Base-by-base conservation (phyloP, 2,888 invertebrate species). In the Noctuana brunneofusca region DNA sequence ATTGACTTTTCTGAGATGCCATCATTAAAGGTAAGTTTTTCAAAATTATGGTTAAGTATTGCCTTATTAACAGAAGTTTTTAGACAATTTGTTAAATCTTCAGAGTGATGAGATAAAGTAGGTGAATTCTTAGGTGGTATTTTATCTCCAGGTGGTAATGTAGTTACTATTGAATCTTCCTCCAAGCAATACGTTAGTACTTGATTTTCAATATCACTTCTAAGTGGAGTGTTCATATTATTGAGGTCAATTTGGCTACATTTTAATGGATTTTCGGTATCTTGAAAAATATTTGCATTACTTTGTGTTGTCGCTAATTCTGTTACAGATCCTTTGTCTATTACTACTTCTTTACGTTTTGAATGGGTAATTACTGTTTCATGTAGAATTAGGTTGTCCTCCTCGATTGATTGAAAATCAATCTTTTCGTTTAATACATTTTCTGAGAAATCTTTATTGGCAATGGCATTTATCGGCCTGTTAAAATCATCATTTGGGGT, bases 301-400 rank as follows among this genome's bases (percentile, higher is more conserved):
- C 2, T 8, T 20, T 43, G 18, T 20, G 18, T 8, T 41, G 22
- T 8, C 12, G 27, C 11, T 24, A 48, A 48, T n/a, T 9, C 48
- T 22, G 2, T 22, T 3, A 22, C 38, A 20, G 20, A 20, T 46
- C 1, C 32, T 16, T 20, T 38, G 22, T 27, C 38, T 50, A 48
- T 24, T 24, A 48, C 12, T 16, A 38, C 14, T 46, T 62, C 62
- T 24, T 55, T 38, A 12, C 18, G 18, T 14, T 52, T 59, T 30
- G 49, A 55, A 38, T 49, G 62, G 1, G 55, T 62, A 38, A 60
- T 60, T 14, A 60, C 59, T 16, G 58, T 14, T 52, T 59, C 52
- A 43, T 20, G 35, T 46, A 30, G 22, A 35, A 30, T 38, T 27
- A 14, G 27, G 2, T 20, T 56, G 4, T 50, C 48, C 4, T 63